Evolutionary conservation across 2,888 invertebrate species (phyloP), one percentile per base, ranked within the genome.

Genomic region (Lingula anatina): DNA sequence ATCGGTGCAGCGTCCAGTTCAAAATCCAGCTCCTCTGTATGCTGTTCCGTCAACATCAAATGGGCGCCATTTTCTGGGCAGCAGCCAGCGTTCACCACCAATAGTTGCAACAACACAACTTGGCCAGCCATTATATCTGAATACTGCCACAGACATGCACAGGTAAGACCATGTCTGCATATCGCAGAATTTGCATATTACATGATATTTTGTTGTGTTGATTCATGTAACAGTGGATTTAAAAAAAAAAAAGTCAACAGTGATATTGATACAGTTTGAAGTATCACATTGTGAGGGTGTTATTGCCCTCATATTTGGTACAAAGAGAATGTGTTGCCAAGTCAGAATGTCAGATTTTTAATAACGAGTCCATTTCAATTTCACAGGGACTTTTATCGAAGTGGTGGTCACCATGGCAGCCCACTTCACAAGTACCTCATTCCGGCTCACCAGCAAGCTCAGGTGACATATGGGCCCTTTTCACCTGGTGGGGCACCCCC

Each of bases 401-500:
- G 83, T 26, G 53, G 61, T 9, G 50, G 64, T 1, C 51, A 65
- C 27, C 67, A 65, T 44, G 57, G 63, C 23, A 66, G 66, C 47
- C 70, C 70, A n/a, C 60, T 68, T 24, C 70, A 68, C 53, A 68
- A 76, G 56, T 76, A 73, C 57, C 62, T 76, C 18, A 59, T 77
- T 23, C 73, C 73, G 2, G 71, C 73, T 5, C 73, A 70, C 46
- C 71, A 71, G 46, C 70, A 71, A 50, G 68, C 66, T n/a, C 70
- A 68, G 52, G 60, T 64, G 23, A 68, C 68, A 54, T 68, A 64
- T 49, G 65, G 61, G 39, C 68, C 73, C 3, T 73, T 71, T 51
- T 66, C 71, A 44, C 66, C 73, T 40, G 57, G 64, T 44, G 81
- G 84, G 61, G 84, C 89, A 37, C 90, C 89, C 43, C 90, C 90